Evolutionary conservation across 1,140 invertebrate species (phyloP).

Genomic region (Lamellibrachia luymesi): DNA sequence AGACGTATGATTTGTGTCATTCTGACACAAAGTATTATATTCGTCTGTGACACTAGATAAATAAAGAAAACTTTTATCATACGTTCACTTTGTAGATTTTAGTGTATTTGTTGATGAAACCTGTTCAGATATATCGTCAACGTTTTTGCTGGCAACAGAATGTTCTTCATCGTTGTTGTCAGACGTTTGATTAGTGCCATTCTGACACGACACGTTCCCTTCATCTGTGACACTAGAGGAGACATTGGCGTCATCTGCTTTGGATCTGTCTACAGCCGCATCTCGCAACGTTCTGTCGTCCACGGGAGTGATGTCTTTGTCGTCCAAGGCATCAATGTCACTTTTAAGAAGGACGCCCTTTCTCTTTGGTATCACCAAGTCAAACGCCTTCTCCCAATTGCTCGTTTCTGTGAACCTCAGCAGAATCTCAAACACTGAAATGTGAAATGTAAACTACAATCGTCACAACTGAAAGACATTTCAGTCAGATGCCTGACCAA

Average conservation of each 20-base stretch:
- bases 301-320: not conserved
- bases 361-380: constrained; percentile 67
- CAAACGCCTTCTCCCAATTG: constrained; percentile 82
- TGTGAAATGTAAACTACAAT: not conserved
- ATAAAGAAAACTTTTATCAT: not conserved
- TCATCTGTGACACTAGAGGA: not conserved
- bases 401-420: constrained; percentile 73
- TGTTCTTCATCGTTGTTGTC: not conserved
- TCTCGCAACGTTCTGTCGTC: not conserved
- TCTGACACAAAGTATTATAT: not conserved
- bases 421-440: constrained; percentile 90
- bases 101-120: not conserved
- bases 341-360: constrained; percentile 45
- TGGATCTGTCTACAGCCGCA: not conserved
- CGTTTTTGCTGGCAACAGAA: not conserved
- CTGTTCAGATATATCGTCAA: not conserved
- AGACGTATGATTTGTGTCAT: not conserved
- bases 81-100: not conserved
- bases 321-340: not conserved
- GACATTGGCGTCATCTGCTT: not conserved
- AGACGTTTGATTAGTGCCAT: not conserved
- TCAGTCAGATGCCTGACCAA: not conserved
- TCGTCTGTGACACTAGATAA: not conserved
- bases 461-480: constrained; percentile 5
- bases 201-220: not conserved